A percentile compares a stretch with the other conserved stretches of the same genome.
Evolutionary conservation across 2,113 vertebrate species (phyloP).

Genomic region (Tamias sibiricus): DNA sequence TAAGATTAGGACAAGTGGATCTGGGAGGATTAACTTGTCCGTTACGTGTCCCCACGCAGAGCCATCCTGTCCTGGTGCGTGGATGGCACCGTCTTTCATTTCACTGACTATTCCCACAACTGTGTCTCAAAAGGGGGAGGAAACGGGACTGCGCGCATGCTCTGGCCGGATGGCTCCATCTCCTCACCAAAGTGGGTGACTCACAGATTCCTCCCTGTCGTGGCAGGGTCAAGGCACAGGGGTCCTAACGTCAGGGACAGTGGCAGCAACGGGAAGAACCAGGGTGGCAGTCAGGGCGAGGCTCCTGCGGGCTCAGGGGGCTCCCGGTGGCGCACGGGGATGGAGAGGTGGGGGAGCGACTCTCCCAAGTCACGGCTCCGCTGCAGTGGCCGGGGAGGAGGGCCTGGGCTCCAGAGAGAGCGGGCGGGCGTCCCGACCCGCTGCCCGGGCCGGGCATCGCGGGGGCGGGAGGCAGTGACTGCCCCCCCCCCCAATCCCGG

Average conservation of each 20-base stretch:
- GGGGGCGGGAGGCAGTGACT: background rate
- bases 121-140: background rate
- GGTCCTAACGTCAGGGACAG: background rate
- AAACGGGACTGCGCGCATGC: background rate
- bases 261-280: too few relatives aligned
- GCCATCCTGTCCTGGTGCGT: background rate
- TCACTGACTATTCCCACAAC: background rate
- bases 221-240: background rate
- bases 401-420: background rate
- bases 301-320: accelerated
- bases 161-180: background rate
- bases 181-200: background rate
- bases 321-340: background rate
- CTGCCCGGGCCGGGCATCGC: background rate
- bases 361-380: background rate
- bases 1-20: background rate
- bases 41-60: background rate
- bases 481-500: too few relatives aligned
- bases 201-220: background rate
- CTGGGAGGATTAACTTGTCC: background rate
- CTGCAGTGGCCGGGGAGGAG: background rate
- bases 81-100: background rate
- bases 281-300: background rate
- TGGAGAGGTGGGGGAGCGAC: accelerated
- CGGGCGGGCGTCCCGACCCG: background rate